Evolutionary conservation across 2,113 vertebrate species (phyloP).

Genomic region (Alaudala cheleensis): DNA sequence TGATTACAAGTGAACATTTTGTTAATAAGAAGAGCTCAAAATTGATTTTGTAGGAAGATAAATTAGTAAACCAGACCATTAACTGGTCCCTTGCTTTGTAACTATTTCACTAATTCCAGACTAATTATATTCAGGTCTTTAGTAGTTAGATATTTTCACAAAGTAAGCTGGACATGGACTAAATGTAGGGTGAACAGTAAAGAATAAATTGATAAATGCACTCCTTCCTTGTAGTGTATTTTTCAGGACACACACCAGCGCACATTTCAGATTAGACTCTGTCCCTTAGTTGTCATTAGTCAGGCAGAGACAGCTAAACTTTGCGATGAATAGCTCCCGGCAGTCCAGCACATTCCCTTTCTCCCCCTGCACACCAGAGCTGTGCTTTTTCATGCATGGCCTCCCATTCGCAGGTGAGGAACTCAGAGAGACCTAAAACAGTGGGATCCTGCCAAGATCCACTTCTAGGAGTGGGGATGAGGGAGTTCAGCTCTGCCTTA

Average conservation of each 20-base stretch:
- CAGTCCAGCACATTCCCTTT: not conserved
- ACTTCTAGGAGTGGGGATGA: not conserved
- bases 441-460: not conserved
- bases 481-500: not conserved
- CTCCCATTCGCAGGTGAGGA: not conserved
- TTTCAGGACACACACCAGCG: conserved; percentile 36
- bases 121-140: conserved; percentile 25
- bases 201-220: conserved; percentile 53
- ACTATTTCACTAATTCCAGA: conserved; percentile 17
- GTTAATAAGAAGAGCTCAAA: conserved; percentile 1
- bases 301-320: conserved; percentile 51
- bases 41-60: conserved; percentile 14
- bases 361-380: not conserved
- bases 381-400: not conserved
- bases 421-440: not conserved
- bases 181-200: not conserved
- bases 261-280: conserved; percentile 50
- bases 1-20: conserved; percentile 22
- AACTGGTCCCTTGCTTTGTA: not conserved
- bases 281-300: conserved; percentile 53
- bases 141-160: not conserved
- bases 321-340: not conserved
- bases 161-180: not conserved
- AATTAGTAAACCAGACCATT: conserved; percentile 20
- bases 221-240: conserved; percentile 26